Evolutionary conservation across 2,797 vertebrate genomes (phyloP).

Genomic region (Tokudaia tokunoshimensis): DNA sequence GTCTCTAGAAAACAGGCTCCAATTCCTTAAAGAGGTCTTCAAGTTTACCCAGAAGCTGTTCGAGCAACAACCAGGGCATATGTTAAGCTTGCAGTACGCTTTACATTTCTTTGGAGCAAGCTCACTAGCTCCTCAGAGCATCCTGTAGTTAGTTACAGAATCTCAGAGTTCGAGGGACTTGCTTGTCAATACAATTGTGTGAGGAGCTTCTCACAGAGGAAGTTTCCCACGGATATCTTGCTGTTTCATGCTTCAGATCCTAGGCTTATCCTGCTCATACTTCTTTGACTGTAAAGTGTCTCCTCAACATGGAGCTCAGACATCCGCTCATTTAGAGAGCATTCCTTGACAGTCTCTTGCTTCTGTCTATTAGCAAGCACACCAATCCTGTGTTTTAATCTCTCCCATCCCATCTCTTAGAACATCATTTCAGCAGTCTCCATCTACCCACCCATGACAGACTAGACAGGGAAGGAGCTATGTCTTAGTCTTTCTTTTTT

Average conservation of each 20-base stretch:
- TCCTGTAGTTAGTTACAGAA: not conserved
- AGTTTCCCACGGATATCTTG: not conserved
- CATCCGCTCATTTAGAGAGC: not conserved
- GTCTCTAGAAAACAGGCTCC: conserved; percentile 43
- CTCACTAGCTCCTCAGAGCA: not conserved
- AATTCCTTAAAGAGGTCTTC: conserved; percentile 21
- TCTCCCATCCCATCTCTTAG: not conserved
- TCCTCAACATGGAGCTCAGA: not conserved
- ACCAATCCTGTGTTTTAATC: not conserved
- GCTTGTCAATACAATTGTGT: not conserved
- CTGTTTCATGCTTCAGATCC: not conserved
- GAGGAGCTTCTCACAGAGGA: not conserved
- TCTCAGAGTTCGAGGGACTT: not conserved
- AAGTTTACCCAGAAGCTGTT: conserved; percentile 17
- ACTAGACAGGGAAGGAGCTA: not conserved
- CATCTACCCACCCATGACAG: not conserved
- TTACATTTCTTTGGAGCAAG: not conserved
- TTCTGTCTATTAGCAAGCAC: not conserved
- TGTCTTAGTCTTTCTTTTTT: not conserved
- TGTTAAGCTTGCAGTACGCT: not conserved
- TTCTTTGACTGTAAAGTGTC: not conserved
- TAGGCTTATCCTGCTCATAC: not conserved
- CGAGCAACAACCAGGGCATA: not conserved
- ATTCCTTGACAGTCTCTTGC: not conserved
- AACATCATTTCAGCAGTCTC: not conserved